Conservation (phyloP, 1,140 invertebrate species). For the Episyrphus balteatus region DNA sequence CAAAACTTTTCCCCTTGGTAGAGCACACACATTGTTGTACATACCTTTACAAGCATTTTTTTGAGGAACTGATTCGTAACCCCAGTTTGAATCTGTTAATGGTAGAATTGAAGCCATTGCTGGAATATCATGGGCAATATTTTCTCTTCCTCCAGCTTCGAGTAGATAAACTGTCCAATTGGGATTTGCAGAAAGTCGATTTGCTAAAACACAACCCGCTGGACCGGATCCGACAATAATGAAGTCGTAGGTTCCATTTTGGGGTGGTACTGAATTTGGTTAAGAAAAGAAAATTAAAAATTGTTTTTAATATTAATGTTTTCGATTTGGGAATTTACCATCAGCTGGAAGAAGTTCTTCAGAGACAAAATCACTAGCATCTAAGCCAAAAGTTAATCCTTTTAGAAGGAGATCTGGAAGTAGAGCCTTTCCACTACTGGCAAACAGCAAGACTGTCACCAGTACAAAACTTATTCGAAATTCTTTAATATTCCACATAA, state of each 20-base stretch:
- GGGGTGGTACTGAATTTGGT: slow-evolving; percentile 20
- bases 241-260: slow-evolving; percentile 55
- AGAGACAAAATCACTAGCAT: no score
- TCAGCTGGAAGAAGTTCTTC: no score
- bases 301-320: slow-evolving; percentile 1
- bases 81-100: slow-evolving; percentile 53
- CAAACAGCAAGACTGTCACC: no score
- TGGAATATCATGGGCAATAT: slow-evolving; percentile 55
- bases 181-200: slow-evolving; percentile 46
- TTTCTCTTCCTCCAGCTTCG: slow-evolving; percentile 58
- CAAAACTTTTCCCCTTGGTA: slow-evolving; percentile 50
- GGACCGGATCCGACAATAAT: slow-evolving; percentile 83
- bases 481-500: no score
- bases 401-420: no score
- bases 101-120: slow-evolving; percentile 46
- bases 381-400: no score
- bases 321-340: no score
- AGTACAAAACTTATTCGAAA: no score
- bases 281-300: background rate
- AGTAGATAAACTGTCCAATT: slow-evolving; percentile 45
- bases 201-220: slow-evolving; percentile 69
- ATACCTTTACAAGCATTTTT: slow-evolving; percentile 46
- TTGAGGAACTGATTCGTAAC: slow-evolving; percentile 54
- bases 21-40: slow-evolving; percentile 41
- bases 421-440: no score